Conservation (phyloP, 2,888 invertebrate species). For the Cheilosia soror region DNA sequence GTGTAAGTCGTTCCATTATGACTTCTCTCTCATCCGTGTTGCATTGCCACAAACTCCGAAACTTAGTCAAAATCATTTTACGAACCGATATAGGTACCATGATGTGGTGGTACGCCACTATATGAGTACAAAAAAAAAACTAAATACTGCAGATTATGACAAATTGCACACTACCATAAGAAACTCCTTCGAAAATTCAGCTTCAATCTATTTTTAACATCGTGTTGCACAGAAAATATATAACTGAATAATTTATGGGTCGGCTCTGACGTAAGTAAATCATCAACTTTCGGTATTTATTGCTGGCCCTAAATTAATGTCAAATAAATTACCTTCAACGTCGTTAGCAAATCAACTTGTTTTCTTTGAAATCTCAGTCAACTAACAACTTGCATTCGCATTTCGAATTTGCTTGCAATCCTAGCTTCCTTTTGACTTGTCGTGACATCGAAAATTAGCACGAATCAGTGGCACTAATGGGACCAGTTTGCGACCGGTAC, state of each 20-base stretch:
- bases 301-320: conserved; percentile 5
- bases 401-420: conserved; percentile 27
- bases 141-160: no score
- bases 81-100: no score
- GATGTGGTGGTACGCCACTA: no score
- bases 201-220: no score
- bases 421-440: conserved; percentile 19
- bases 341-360: conserved; percentile 38
- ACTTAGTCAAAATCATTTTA: no score
- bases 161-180: no score
- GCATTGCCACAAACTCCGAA: no score
- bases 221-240: neutral
- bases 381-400: conserved; percentile 33
- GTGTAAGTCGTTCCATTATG: no score
- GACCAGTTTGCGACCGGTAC: conserved; percentile 74
- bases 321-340: conserved; percentile 24
- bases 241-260: neutral
- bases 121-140: no score
- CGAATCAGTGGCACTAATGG: conserved; percentile 69
- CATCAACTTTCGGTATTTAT: conserved; percentile 1
- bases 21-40: no score
- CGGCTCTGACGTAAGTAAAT: neutral
- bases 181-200: no score
- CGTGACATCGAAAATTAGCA: conserved; percentile 72
- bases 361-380: conserved; percentile 14